Base-by-base conservation (phyloP, 35 echinoderm and acorn worm genomes). In the Heliocidaris erythrogramma region DNA sequence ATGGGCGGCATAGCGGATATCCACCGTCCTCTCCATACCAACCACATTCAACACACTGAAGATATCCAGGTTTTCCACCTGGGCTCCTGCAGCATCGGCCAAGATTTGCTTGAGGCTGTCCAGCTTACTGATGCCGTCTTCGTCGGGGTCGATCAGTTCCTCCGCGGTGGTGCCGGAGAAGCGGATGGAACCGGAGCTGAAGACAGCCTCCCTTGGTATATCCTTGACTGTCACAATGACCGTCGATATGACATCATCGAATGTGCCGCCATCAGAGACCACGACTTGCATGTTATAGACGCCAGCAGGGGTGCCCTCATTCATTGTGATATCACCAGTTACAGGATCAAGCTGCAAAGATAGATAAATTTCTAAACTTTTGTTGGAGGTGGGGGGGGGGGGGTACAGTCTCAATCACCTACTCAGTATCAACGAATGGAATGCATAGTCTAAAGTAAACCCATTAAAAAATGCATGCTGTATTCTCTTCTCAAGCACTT, bases 1-100 rank as follows among this genome's bases (percentile, higher is more conserved):
- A 87, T 99, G 98, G 17, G 98, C 98, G 5, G 98, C 97, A 59
- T 97, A 99, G 24, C 98, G 86, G 5, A 99, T 95, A 65, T 99
- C 98, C 2, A 97, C 90, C 0, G 78, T 94, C 53, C 96, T 90
- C 30, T 95, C 95, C 84, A 95, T 85, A 8, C 91, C 96, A 8
- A 11, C 30, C 7, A 99, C 98, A 21, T 97, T 95, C 31, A 97
- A 61, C 2, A 99, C 92, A n/a, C 97, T 97, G 90, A 99, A 99
- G 87, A 99, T 97, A 88, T 99, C 98, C 32, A 99, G 94, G 60
- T 99, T 97, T 24, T 96, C 96, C 42, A 95, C 35, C 56, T 97
- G 96, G 11, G 98, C 98, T 30, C 96, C 96, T 7, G 94, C 94
- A 18, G 97, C 95, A 13, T 85, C 78, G 18, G 95, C 96, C 30